Percentiles rank a stretch among this genome's conserved stretches.
Conservation (phyloP, 2,797 vertebrate species). For the Myripristis murdjan region DNA sequence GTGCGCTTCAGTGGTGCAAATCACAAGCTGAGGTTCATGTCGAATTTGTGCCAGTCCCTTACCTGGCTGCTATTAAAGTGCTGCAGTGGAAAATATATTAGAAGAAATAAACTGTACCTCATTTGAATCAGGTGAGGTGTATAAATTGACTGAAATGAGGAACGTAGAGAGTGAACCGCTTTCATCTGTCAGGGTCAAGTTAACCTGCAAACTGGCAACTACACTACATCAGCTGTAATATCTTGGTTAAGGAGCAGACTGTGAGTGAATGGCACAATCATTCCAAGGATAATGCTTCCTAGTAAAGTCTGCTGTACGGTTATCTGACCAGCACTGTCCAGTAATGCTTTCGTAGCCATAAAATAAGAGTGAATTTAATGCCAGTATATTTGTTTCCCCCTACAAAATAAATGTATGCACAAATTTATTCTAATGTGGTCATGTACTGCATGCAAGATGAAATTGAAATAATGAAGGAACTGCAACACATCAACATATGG, state of each 20-base stretch:
- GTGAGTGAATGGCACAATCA: constrained; percentile 16
- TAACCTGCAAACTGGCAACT: constrained; percentile 6
- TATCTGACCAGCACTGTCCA: neutral
- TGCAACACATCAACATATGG: neutral
- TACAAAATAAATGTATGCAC: neutral
- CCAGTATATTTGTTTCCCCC: neutral
- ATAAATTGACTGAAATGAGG: constrained; percentile 38
- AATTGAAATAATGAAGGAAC: no score
- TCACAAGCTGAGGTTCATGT: neutral
- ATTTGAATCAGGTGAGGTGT: constrained; percentile 44
- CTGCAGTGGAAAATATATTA: constrained; percentile 17
- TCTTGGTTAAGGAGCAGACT: neutral
- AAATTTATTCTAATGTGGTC: neutral
- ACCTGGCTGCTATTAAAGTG: constrained; percentile 30
- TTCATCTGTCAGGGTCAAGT: constrained; percentile 22
- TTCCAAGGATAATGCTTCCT: neutral
- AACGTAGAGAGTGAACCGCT: constrained; percentile 18
- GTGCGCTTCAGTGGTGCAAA: neutral
- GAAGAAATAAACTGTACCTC: constrained; percentile 34
- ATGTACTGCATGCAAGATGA: no score
- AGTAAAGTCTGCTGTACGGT: neutral
- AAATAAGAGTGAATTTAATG: constrained; percentile 16
- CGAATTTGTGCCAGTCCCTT: constrained; percentile 3
- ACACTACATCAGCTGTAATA: constrained; percentile 10
- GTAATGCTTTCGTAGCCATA: neutral